Evolutionary conservation across 2,888 invertebrate species (phyloP).

Genomic region (Hypolimnas misippus): DNA sequence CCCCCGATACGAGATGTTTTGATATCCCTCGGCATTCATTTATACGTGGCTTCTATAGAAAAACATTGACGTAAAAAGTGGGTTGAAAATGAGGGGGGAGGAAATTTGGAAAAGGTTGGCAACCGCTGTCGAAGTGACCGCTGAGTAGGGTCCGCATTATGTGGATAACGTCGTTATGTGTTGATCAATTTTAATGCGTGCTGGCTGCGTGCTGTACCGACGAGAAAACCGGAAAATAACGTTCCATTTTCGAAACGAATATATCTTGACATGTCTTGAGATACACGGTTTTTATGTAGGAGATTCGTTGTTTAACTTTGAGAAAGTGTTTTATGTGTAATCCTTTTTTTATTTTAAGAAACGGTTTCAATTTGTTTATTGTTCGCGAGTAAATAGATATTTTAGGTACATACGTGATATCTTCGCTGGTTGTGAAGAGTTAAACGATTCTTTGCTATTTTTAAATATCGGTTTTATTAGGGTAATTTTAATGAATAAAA

Average conservation of each 20-base stretch:
- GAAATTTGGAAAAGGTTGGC: constrained; percentile 70
- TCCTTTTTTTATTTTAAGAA: too few species aligned
- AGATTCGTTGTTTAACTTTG: too few species aligned
- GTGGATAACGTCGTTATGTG: constrained; percentile 82
- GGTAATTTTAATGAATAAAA: too few species aligned
- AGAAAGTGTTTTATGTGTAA: too few species aligned
- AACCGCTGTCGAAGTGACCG: constrained; percentile 83
- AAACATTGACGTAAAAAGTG: constrained; percentile 84
- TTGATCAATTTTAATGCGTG: constrained; percentile 82
- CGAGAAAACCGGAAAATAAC: not conserved
- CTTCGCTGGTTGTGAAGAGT: too few species aligned
- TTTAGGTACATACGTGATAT: too few species aligned
- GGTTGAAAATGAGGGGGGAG: constrained; percentile 64
- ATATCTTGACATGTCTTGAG: too few species aligned
- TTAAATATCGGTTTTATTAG: too few species aligned
- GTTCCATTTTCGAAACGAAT: constrained; percentile 21
- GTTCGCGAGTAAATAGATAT: too few species aligned
- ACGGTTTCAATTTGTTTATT: too few species aligned
- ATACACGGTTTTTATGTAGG: too few species aligned
- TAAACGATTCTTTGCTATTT: too few species aligned
- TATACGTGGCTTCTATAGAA: constrained; percentile 75
- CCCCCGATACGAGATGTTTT: constrained; percentile 80
- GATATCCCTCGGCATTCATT: constrained; percentile 80
- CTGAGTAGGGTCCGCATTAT: constrained; percentile 82
- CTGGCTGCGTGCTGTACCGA: constrained; percentile 47